Conservation (phyloP, 2,888 invertebrate species). For the Tenodera sinensis region DNA sequence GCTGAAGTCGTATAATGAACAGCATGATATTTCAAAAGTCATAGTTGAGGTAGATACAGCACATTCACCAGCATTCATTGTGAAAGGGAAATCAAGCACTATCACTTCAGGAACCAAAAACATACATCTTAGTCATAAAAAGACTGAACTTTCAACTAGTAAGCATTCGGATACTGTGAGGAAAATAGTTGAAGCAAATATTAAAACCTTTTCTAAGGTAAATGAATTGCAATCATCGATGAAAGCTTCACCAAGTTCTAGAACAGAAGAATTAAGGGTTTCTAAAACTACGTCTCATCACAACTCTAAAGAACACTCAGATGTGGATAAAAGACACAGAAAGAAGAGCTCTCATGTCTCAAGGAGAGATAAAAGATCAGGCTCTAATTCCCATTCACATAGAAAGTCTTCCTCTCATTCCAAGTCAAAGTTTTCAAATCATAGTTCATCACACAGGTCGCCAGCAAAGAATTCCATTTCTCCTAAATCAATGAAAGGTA, state of each 20-base stretch:
- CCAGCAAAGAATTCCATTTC: not conserved
- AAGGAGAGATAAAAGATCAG: not conserved
- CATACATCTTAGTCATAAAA: not conserved
- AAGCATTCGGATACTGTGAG: not conserved
- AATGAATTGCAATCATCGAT: not conserved
- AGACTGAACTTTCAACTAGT: not conserved
- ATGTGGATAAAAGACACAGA: not conserved
- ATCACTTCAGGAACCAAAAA: not conserved
- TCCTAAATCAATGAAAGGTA: not conserved
- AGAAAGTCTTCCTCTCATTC: not conserved
- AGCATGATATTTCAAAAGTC: not conserved
- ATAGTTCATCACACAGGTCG: not conserved
- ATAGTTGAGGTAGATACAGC: not conserved
- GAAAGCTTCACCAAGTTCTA: not conserved
- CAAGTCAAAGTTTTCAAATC: not conserved
- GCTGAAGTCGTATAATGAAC: not conserved
- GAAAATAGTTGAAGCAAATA: not conserved
- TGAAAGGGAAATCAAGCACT: not conserved
- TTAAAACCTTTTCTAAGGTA: not conserved
- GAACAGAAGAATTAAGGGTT: not conserved
- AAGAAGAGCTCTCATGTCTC: not conserved
- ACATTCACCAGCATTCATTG: not conserved
- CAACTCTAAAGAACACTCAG: not conserved
- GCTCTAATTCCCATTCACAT: not conserved
- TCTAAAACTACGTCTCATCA: not conserved